Evolutionary conservation across 2,113 vertebrate genomes (phyloP).

Genomic region (Crotalus tigris): DNA sequence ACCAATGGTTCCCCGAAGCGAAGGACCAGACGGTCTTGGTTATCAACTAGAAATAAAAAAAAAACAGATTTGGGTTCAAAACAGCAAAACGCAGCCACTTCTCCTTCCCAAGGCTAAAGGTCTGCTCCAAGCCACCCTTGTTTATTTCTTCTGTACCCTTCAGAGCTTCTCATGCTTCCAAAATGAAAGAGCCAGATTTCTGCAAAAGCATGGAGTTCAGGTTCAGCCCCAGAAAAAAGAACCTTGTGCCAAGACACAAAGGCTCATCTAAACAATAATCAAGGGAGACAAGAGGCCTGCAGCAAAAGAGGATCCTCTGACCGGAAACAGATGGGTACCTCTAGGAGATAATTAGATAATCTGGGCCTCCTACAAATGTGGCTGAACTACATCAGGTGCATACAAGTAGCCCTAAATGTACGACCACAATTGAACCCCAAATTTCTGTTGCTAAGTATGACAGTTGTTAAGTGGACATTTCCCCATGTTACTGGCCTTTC

Average conservation of each 20-base stretch:
- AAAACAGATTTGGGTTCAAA: neutral
- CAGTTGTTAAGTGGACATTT: too few species aligned
- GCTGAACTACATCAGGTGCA: neutral
- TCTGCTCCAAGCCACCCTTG: neutral
- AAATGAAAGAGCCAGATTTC: neutral
- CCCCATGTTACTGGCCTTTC: too few species aligned
- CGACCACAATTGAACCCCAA: too few species aligned
- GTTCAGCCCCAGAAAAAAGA: neutral
- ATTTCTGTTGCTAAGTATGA: too few species aligned
- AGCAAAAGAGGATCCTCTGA: neutral
- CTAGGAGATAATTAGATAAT: neutral
- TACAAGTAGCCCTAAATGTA: too few species aligned
- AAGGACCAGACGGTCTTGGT: constrained; percentile 16
- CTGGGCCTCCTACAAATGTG: neutral
- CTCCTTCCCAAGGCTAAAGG: neutral
- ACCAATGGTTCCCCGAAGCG: neutral
- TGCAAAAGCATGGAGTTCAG: neutral
- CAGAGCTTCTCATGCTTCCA: neutral
- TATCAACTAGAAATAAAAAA: constrained; percentile 2
- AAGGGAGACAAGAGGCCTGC: neutral
- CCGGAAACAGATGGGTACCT: neutral
- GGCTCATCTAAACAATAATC: neutral
- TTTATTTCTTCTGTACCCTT: neutral
- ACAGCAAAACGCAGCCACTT: neutral
- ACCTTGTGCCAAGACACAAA: neutral